These are phyloP conservation scores for Pseudorasbora parva DNA, from an alignment of 2,113 vertebrate genomes.

Conservation along the genomic window DNA sequence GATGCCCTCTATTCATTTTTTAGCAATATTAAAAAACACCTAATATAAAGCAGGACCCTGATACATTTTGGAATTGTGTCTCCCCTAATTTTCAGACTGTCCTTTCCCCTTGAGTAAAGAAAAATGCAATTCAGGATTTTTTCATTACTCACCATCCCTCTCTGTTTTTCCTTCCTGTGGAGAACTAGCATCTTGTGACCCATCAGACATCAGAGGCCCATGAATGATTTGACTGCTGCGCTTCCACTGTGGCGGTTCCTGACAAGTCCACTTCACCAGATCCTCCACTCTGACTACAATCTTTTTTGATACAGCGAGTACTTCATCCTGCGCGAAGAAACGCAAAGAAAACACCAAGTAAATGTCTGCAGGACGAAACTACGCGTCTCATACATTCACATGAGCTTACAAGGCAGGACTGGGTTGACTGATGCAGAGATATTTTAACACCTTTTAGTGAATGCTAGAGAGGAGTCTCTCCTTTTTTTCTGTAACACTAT, in stretches of 20 bases:
- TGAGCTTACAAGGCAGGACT: neutral
- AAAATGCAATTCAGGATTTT: neutral
- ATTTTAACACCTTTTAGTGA: neutral
- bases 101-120: neutral
- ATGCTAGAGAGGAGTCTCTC: neutral
- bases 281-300: conserved; percentile 79
- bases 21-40: too few species aligned
- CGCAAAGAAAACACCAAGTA: conserved; percentile 17
- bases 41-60: neutral
- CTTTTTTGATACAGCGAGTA: conserved; percentile 79
- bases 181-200: neutral
- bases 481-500: neutral
- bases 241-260: conserved; percentile 65
- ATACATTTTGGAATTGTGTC: neutral
- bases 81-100: neutral
- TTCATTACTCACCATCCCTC: conserved; percentile 21
- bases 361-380: neutral
- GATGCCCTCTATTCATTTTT: too few species aligned
- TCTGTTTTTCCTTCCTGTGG: conserved; percentile 32
- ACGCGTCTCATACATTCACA: neutral
- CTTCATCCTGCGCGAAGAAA: conserved; percentile 74
- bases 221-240: conserved; percentile 25
- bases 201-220: conserved; percentile 46
- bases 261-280: conserved; percentile 76
- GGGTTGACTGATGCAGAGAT: neutral